Evolutionary conservation across 2,797 vertebrate species (phyloP).

Genomic region (Notoglanidium macrostoma): DNA sequence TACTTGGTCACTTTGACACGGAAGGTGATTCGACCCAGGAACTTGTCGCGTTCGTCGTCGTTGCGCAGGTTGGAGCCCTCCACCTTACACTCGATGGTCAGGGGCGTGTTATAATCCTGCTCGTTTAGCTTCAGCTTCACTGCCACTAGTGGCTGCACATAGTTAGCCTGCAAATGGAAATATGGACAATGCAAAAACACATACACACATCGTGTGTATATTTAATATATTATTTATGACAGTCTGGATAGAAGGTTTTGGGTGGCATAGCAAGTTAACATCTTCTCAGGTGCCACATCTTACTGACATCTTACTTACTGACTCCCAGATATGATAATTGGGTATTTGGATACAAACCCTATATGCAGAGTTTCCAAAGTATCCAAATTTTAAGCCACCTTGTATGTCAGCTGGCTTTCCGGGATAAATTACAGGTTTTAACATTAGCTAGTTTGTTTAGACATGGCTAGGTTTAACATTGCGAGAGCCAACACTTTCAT

Average conservation of each 20-base stretch:
- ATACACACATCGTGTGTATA: no score
- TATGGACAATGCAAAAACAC: constrained; percentile 14
- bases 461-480: background rate
- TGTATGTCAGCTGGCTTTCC: background rate
- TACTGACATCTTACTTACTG: background rate
- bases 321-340: background rate
- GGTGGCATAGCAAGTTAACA: background rate
- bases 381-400: background rate
- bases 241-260: background rate
- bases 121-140: constrained; percentile 78
- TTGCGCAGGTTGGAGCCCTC: constrained; percentile 83
- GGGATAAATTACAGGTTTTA: background rate
- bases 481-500: background rate
- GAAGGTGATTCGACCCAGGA: constrained; percentile 87
- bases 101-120: constrained; percentile 72
- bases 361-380: no score
- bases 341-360: background rate
- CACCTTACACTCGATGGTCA: constrained; percentile 85
- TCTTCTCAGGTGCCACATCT: background rate
- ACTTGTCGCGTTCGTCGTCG: constrained; percentile 87
- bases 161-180: constrained; percentile 70
- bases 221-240: background rate
- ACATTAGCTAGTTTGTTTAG: background rate
- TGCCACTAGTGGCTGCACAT: constrained; percentile 90
- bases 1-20: constrained; percentile 81